Base-by-base conservation (phyloP, 1,140 invertebrate species). In the Brachionus koreanus region DNA sequence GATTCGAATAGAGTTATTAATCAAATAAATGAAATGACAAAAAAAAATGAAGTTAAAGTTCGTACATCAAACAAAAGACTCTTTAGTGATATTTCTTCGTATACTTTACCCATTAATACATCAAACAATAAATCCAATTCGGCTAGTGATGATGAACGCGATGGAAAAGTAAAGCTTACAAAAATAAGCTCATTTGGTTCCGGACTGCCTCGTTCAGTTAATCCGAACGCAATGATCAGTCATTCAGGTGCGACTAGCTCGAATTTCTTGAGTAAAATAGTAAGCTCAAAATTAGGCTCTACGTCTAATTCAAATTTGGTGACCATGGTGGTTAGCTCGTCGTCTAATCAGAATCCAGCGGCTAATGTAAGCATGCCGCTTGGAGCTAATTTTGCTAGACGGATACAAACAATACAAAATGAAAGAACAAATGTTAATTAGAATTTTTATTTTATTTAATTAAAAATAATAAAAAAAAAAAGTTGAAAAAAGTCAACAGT, bases 1-100 rank as follows among this genome's bases (percentile, higher is more conserved):
- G 35, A 61, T 63, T 33, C 63, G 5, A 33, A 65, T 3, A 65
- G 33, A 65, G 23, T 65, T 3, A 33, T 33, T 65, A 13, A 9
- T 65, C 35, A 61, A 79, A 79, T 79, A 42, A 79, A 79, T 43
- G 76, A 79, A 12, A 61, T 79, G 49, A 42, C 57, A 10, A 79
- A 29, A 25, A 79, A 79, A 37, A 79, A 61, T 29, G 76, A 79
- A 12, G 19, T 79, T 3, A 57, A 65, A 79, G 37, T 61, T n/a
- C 52, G 33, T 42, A 61, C 25, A 29, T 79, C 76, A 12, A 79
- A 79, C 49, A 79, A 79, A 43, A 49, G 76, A 6, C 37, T 79
- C 16, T 79, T 79, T 79, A 79, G 76, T 61, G 76, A 79, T 5
- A 79, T 79, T 2, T 79, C 76, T 35, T 61, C 61, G 57, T 49